A percentile compares a stretch with the other conserved stretches of the same genome.
Conservation (phyloP, 2,797 vertebrate species). For the Siniperca scherzeri region DNA sequence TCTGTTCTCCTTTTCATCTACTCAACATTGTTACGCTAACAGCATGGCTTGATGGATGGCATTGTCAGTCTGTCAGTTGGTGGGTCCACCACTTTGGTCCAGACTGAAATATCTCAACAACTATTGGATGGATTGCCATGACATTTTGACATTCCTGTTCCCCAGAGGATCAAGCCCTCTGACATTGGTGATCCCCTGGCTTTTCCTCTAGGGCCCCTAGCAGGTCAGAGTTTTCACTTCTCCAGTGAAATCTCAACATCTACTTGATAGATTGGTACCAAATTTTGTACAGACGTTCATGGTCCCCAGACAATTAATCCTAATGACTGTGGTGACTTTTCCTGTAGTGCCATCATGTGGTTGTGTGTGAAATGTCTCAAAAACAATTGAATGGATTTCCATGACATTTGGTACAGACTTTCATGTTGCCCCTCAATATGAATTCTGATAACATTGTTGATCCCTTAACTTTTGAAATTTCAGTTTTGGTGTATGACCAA, state of each 20-base stretch:
- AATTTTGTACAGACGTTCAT: not conserved
- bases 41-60: not conserved
- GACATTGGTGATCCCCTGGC: not conserved
- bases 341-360: not conserved
- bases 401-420: not conserved
- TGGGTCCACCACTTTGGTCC: not conserved
- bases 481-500: too few relatives aligned
- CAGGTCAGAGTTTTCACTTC: not conserved
- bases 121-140: not conserved
- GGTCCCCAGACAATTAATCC: not conserved
- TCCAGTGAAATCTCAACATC: not conserved
- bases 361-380: not conserved
- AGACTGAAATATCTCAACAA: not conserved
- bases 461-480: too few relatives aligned
- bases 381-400: not conserved
- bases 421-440: too few relatives aligned
- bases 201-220: not conserved
- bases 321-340: not conserved
- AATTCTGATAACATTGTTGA: too few relatives aligned
- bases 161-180: not conserved
- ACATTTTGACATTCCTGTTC: not conserved
- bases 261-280: not conserved
- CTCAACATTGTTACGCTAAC: not conserved
- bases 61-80: too few relatives aligned
- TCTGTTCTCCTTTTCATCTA: slow-evolving; percentile 12